Evolutionary conservation across 2,888 invertebrate species (phyloP).

Genomic region (Drosophila neotestacea): DNA sequence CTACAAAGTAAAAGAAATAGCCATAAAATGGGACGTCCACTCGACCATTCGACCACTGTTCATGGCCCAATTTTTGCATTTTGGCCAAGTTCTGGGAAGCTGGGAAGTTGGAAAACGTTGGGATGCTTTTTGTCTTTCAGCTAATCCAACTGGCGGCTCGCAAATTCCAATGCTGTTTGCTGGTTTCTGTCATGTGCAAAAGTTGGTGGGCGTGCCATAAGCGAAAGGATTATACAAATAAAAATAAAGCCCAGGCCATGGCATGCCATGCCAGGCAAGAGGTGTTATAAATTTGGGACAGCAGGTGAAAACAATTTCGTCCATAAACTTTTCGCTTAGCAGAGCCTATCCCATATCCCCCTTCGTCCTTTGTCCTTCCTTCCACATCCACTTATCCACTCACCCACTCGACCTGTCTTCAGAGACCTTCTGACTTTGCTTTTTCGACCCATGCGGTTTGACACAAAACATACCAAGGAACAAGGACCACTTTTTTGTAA

Average conservation of each 20-base stretch:
- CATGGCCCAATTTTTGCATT: conserved; percentile 53
- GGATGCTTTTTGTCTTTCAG: conserved; percentile 71
- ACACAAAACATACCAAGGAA: conserved; percentile 59
- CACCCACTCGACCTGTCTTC: conserved; percentile 29
- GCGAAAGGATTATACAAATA: conserved; percentile 80
- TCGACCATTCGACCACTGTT: conserved; percentile 55
- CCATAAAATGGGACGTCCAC: conserved; percentile 42
- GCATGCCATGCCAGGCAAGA: conserved; percentile 28
- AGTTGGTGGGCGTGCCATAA: conserved; percentile 60
- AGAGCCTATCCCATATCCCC: conserved; percentile 16
- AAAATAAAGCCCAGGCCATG: conserved; percentile 59
- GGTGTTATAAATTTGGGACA: conserved; percentile 80
- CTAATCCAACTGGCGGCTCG: conserved; percentile 75
- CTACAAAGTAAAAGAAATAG: conserved; percentile 63
- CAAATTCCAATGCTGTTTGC: conserved; percentile 74
- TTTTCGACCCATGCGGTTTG: conserved; percentile 68
- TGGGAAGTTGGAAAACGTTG: conserved; percentile 39
- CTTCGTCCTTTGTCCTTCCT: too few relatives aligned
- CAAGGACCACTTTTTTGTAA: conserved; percentile 13
- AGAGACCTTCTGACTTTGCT: conserved; percentile 49
- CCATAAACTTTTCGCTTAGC: conserved; percentile 81
- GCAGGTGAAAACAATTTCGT: conserved; percentile 80
- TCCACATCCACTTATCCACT: neutral
- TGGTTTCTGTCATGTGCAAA: conserved; percentile 78
- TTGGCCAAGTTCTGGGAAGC: conserved; percentile 10